Base-by-base conservation (phyloP, 23 tunicate genomes). In the Corella eumyota region DNA sequence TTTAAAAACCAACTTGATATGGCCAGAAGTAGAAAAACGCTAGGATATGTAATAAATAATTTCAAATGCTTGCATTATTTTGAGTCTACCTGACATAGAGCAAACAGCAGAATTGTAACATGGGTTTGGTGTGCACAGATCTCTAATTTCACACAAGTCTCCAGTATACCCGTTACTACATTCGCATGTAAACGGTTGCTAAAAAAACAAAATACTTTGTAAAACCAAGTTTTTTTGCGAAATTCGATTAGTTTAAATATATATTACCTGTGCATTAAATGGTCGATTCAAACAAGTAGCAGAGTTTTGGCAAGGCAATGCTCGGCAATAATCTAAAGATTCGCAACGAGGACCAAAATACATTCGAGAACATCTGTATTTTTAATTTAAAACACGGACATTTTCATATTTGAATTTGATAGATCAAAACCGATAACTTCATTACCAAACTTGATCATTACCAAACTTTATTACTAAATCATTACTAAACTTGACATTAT, bases 151-250 rank as follows among this genome's bases (percentile, higher is more conserved):
- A 50, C 94, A 84, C 13, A 53, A 19, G 6, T 56, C 24, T 19
- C 94, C 94, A 32, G 61, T 62, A 40, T 36, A 84, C 4, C 67
- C 82, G 30, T 28, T 23, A 31, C 23, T 25, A 56, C 94, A 84
- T 24, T 53, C 50, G 58, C 94, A 84, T 19, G 83, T 75, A 69
- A 68, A 84, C 9, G 82, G 77, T 70, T 84, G 77, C 94, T 84
- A 56, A 22, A 68, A 52, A 30, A 30, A 50, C 19, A 33, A 11
- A 56, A 20, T 7, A 53, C 22, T 7, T 6, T 6, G n/a, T 22
- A 53, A 53, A 22, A n/a, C 7, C 25, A 53, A 53, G 21, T 13
- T 25, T 25, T n/a, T 22, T 58, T 58, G 9, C 36, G 4, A 22
- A 58, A 22, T n/a, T 25, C 36, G 5, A 13, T 3, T 23, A 33